Base-by-base conservation (phyloP, 2,113 vertebrate genomes). In the Excalfactoria chinensis region DNA sequence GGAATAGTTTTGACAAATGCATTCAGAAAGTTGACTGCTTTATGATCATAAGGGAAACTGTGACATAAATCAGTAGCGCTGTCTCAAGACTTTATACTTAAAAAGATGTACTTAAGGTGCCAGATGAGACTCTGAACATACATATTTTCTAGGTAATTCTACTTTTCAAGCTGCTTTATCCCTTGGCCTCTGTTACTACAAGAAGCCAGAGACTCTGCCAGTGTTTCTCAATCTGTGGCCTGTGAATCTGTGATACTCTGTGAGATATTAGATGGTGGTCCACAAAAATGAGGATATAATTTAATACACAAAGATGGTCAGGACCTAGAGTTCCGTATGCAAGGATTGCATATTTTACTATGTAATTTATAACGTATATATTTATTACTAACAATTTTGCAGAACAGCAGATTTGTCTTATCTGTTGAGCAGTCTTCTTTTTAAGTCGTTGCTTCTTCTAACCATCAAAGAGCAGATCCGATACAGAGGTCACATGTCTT, bases 181-280 rank as follows among this genome's bases (percentile, higher is more conserved):
- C 56, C 80, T 77, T 74, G 34, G 28, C 51, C 23, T 74, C 34
- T 70, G 11, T 63, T 77, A 48, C n/a, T 34, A 12, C 37, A 67
- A 34, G 48, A 93, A 43, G 35, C 64, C 32, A 69, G 59, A 75
- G 40, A 25, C 21, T 32, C 3, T 46, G 44, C 28, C 48, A 46
- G 23, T 8, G 4, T 66, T 87, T 72, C 46, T 82, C 34, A 64
- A 1, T 41, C 34, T 41, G 15, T 71, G 30, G 58, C 71, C 62
- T 3, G 15, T 0, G 0, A 14, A 69, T 34, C 34, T 2, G 0
- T 51, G 63, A 76, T 34, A 6, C 14, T 79, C 35, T 3, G 3
- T 21, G 46, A 82, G 20, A 7, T 43, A 63, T 34, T 55, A 83
- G 43, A 76, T 79, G 37, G 34, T 7, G 5, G 72, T 48, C 11